Evolutionary conservation across 2,113 vertebrate species (phyloP), one percentile per base, ranked within the genome.

Genomic region (Phalacrocorax brasilianus): DNA sequence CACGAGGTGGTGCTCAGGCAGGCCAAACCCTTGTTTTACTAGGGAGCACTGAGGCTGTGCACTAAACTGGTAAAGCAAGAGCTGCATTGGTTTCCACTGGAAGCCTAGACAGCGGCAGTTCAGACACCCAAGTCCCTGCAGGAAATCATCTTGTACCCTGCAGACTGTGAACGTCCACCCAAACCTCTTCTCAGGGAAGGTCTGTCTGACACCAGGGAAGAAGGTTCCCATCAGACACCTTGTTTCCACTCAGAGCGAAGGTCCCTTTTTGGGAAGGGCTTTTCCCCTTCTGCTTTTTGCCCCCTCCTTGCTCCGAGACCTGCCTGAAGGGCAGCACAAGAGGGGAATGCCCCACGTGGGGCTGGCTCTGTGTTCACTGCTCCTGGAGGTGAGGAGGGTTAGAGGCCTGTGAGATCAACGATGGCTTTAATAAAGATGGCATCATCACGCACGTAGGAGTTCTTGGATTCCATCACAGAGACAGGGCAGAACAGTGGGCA

Each of bases 361-460:
- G 61, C 88, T 44, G 73, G 93, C 81, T 93, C 52, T 45, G 58
- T 1, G 14, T 71, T 94, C 92, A 55, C 63, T 71, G 90, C 74
- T 89, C 91, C 55, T 4, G 3, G n/a, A 55, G 98, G 93, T 72
- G 66, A 88, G 95, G 56, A 81, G 67, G 84, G 81, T 73, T 96
- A 99, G 85, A 99, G 98, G 91, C 99, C 99, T 0, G 99, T 99
- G 75, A 99, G 98, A 94, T 99, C 99, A 70, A 99, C 99, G 14
- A 99, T 99, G 93, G 99, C 99, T 97, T 99, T 99, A 96, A 99
- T 99, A 97, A 99, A 99, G 89, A 99, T 98, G 38, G 98, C 98
- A 9, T 99, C 99, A 7, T 99, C 99, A 4, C 98, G 98, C 75
- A 99, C 97, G 42, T 99, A 99, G 6, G 99, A 98, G 55, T 99